A percentile compares a stretch with the other conserved stretches of the same genome.
These are phyloP conservation scores for Trilocha varians DNA, from an alignment of 2,888 invertebrate genomes.

Conservation along the genomic window DNA sequence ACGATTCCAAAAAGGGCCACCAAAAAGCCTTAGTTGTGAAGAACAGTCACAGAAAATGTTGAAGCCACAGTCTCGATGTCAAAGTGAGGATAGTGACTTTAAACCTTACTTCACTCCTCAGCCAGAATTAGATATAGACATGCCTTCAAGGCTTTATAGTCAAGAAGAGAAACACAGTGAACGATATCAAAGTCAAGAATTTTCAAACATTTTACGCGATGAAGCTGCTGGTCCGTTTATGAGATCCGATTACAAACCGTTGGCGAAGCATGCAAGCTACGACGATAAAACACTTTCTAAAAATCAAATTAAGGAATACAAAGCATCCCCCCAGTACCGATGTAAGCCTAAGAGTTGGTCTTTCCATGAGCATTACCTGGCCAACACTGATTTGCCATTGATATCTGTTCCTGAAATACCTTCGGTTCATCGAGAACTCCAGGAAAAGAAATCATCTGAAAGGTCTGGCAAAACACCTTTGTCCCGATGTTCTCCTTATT, in stretches of 20 bases:
- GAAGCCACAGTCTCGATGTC: constrained; percentile 70
- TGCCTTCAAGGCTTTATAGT: constrained; percentile 72
- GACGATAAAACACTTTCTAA: constrained; percentile 77
- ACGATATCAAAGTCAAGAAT: constrained; percentile 78
- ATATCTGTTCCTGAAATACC: constrained; percentile 72
- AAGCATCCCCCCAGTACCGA: constrained; percentile 68
- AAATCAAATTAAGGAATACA: constrained; percentile 77
- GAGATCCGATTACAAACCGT: constrained; percentile 71
- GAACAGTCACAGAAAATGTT: constrained; percentile 58
- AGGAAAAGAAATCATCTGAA: constrained; percentile 53
- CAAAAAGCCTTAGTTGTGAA: constrained; percentile 67
- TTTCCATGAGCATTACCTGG: constrained; percentile 76
- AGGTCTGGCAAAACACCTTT: constrained; percentile 71
- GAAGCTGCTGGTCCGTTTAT: constrained; percentile 51
- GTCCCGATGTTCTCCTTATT: constrained; percentile 81
- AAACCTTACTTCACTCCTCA: constrained; percentile 59
- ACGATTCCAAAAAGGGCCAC: constrained; percentile 50
- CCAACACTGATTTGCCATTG: constrained; percentile 67
- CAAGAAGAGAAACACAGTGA: constrained; percentile 76
- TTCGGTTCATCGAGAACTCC: constrained; percentile 58
- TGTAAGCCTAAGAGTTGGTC: constrained; percentile 76
- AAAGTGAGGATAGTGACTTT: constrained; percentile 74
- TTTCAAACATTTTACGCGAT: constrained; percentile 64
- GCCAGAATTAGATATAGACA: constrained; percentile 71
- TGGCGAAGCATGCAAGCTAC: constrained; percentile 77